These are phyloP conservation scores for Leptinotarsa haldemani DNA, from an alignment of 2,888 invertebrate genomes.

Conservation along the genomic window DNA sequence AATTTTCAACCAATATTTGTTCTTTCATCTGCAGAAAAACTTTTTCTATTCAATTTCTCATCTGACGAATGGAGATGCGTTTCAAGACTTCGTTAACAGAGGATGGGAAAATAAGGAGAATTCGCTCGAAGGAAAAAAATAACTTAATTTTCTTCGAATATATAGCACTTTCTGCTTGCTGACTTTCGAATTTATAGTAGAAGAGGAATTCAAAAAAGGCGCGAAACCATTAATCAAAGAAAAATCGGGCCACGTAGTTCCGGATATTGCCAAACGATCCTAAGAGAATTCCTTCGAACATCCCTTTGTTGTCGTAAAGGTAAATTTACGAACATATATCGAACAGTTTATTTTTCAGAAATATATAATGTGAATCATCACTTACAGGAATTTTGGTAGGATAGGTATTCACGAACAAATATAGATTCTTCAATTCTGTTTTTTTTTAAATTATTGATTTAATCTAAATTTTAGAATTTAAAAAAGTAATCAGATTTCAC, in stretches of 20 bases:
- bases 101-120: conserved; percentile 29
- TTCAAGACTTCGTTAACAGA: neutral
- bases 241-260: conserved; percentile 4
- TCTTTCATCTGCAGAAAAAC: neutral
- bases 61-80: neutral
- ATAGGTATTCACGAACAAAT: too few species aligned
- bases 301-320: neutral
- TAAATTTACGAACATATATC: neutral
- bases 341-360: too few species aligned
- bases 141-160: conserved; percentile 36
- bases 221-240: conserved; percentile 34
- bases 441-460: too few species aligned
- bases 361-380: too few species aligned
- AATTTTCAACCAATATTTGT: neutral
- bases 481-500: too few species aligned
- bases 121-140: conserved; percentile 29
- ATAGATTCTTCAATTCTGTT: too few species aligned
- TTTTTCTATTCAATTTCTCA: neutral
- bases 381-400: too few species aligned
- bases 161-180: conserved; percentile 34
- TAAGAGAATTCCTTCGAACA: neutral
- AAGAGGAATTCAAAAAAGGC: conserved; percentile 27
- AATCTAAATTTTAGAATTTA: too few species aligned
- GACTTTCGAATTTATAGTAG: conserved; percentile 39
- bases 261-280: neutral